A percentile compares a stretch with the other conserved stretches of the same genome.
Conservation (phyloP, 2,888 invertebrate species). For the Scaptomyza tumidula region DNA sequence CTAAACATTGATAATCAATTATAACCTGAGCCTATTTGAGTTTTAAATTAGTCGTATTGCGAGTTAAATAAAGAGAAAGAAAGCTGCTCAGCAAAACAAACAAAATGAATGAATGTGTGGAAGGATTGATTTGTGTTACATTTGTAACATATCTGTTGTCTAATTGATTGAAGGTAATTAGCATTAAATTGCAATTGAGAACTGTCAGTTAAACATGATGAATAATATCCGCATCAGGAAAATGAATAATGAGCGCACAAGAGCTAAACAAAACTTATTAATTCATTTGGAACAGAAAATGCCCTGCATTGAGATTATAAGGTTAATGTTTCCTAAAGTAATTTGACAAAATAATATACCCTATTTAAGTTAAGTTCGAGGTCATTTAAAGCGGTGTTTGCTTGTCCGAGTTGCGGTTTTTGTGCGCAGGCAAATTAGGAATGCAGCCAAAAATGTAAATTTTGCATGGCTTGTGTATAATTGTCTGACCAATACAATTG, state of each 20-base stretch:
- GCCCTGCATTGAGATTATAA: not conserved
- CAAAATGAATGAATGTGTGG: not conserved
- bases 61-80: no score
- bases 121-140: not conserved
- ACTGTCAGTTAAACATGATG: not conserved
- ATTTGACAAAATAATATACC: not conserved
- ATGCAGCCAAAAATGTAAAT: conserved; percentile 51
- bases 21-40: no score
- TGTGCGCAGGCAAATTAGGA: conserved; percentile 47
- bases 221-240: not conserved
- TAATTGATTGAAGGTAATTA: not conserved
- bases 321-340: no score
- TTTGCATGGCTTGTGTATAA: conserved; percentile 42
- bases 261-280: not conserved
- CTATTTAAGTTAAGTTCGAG: not conserved
- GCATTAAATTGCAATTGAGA: not conserved
- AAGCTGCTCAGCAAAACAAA: no score
- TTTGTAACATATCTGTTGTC: not conserved
- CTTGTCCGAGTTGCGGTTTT: conserved; percentile 37
- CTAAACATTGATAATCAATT: no score
- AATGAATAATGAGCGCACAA: not conserved
- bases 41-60: no score
- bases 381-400: conserved; percentile 10
- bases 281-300: not conserved
- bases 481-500: conserved; percentile 30